These are phyloP conservation scores for Cynopterus brachyotis DNA, from an alignment of 2,113 vertebrate species.

Conservation along the genomic window DNA sequence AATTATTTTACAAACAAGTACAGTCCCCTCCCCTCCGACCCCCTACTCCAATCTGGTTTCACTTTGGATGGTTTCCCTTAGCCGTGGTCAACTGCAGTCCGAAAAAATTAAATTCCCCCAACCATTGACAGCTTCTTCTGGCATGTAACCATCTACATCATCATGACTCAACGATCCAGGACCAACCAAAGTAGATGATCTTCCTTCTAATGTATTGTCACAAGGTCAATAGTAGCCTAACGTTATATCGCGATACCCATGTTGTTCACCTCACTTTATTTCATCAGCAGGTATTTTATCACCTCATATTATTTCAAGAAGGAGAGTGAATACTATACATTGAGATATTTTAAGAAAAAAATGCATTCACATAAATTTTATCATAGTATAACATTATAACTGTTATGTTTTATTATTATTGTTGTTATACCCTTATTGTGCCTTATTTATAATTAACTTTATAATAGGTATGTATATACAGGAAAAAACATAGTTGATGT, in stretches of 20 bases:
- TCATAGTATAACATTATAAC: neutral
- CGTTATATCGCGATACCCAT: no score
- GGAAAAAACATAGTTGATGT: neutral
- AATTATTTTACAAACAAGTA: constrained; percentile 22
- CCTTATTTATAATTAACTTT: neutral
- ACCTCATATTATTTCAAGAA: neutral
- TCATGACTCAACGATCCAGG: neutral
- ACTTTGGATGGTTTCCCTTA: neutral
- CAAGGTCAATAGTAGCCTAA: neutral
- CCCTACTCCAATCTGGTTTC: no score
- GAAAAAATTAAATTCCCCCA: neutral
- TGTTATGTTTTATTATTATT: neutral
- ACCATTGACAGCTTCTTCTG: neutral
- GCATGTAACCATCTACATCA: neutral
- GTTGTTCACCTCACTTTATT: neutral
- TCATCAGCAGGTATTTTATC: neutral
- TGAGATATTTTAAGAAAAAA: no score
- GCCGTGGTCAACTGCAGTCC: no score
- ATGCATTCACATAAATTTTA: neutral
- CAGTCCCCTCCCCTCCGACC: neutral
- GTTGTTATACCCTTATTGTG: neutral
- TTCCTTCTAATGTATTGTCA: neutral
- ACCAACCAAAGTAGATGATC: neutral
- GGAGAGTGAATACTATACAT: no score
- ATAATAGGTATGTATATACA: neutral